These are phyloP conservation scores for Lypha dubia DNA, from an alignment of 2,888 invertebrate species.

Conservation along the genomic window DNA sequence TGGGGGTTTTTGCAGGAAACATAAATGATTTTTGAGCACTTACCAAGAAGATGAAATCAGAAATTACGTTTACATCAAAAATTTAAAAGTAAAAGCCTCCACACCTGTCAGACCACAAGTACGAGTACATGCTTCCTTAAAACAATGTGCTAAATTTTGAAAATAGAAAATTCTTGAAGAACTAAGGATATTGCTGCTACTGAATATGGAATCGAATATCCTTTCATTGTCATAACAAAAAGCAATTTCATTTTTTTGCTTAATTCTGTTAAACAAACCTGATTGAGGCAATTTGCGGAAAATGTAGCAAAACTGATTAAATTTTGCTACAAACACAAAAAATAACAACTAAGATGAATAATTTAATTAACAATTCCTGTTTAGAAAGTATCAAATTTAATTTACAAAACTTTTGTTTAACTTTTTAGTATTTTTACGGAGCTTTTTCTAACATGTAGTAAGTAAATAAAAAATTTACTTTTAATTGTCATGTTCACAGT, in stretches of 20 bases:
- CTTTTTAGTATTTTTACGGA: neutral
- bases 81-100: neutral
- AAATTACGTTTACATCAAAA: neutral
- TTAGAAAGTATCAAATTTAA: conserved; percentile 11
- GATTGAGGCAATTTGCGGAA: neutral
- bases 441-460: neutral
- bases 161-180: neutral
- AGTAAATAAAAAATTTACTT: neutral
- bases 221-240: neutral
- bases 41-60: conserved; percentile 1
- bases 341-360: neutral
- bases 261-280: neutral
- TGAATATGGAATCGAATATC: neutral
- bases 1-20: conserved; percentile 1
- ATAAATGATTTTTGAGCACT: conserved; percentile 39
- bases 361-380: neutral
- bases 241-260: neutral
- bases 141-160: neutral
- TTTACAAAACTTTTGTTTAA: neutral
- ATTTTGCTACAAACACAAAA: neutral
- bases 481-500: conserved; percentile 35
- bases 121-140: neutral
- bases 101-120: neutral
- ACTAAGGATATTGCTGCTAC: neutral
- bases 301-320: neutral